Base-by-base conservation (phyloP, 2,113 vertebrate genomes). In the Engraulis encrasicolus region DNA sequence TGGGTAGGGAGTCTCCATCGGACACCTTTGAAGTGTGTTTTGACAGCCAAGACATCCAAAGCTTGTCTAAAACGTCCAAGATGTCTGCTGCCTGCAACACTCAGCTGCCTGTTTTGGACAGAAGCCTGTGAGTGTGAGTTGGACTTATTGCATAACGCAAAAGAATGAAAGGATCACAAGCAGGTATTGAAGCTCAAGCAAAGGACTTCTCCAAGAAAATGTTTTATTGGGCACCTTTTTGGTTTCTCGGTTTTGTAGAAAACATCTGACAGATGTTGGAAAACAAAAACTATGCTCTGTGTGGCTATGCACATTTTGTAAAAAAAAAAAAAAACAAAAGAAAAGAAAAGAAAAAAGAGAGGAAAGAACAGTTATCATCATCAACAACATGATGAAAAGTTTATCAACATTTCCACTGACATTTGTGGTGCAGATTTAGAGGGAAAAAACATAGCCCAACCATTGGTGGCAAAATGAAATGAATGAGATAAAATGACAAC, bases 1-100 rank as follows among this genome's bases (percentile, higher is more conserved):
- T 23, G 12, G n/a, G 23, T 6, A 23, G n/a, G 58, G 1, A 66
- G 12, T 11, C 58, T 27, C 58, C 9, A 23, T 9, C 1, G n/a
- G 58, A 66, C n/a, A 27, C 58, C 58, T 27, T 66, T 66, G 58
- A 66, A 66, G 58, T 11, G 58, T 66, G 58, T 66, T 66, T 23
- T 66, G 58, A 66, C 58, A 66, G 23, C n/a, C n/a, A n/a, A n/a
- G 58, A 23, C n/a, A 66, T 66, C 58, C 58, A 17, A 54, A 54
- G 19, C 52, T 20, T 54, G 52, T 17, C 52, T 23, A 66, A 66
- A 11, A 11, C 20, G 52, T 17, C 52, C 12, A 66, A 66, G n/a
- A 11, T 23, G 1, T 23, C 20, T 23, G n/a, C 23, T 23, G 1
- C 11, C 20, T 23, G n/a, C 23, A 23, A 6, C n/a, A 1, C 58